Evolutionary conservation across 2,113 vertebrate genomes (phyloP).

Genomic region (Osmerus mordax): DNA sequence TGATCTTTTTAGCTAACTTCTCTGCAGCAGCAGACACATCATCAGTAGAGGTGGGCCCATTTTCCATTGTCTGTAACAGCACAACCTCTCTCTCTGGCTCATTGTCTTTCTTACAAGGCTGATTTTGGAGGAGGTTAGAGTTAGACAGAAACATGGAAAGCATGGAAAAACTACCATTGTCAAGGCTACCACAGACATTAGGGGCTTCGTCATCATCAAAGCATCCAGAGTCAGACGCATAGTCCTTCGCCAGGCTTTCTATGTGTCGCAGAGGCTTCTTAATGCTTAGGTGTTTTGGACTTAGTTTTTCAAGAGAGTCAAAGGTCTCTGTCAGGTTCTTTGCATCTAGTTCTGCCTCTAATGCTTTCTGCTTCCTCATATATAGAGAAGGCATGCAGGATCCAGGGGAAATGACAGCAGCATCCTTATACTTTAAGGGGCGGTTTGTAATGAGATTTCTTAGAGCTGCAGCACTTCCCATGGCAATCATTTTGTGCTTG

Average conservation of each 20-base stretch:
- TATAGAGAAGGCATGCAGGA: slow-evolving; percentile 92
- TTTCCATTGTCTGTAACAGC: slow-evolving; percentile 59
- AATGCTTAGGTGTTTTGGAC: slow-evolving; percentile 72
- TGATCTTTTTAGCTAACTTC: slow-evolving; percentile 87
- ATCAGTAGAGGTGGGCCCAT: slow-evolving; percentile 62
- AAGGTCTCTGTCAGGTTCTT: slow-evolving; percentile 90
- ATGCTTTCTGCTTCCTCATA: slow-evolving; percentile 92
- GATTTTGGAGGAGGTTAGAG: slow-evolving; percentile 85
- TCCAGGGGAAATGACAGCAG: slow-evolving; percentile 83
- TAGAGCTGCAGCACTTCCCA: slow-evolving; percentile 94
- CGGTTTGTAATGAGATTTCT: slow-evolving; percentile 93
- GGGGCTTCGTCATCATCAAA: slow-evolving; percentile 94
- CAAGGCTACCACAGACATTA: slow-evolving; percentile 79
- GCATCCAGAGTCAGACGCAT: slow-evolving; percentile 93
- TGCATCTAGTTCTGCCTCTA: slow-evolving; percentile 92
- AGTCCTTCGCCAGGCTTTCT: slow-evolving; percentile 91
- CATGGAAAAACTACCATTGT: slow-evolving; percentile 80
- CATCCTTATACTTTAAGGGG: slow-evolving; percentile 87
- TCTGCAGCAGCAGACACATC: slow-evolving; percentile 82
- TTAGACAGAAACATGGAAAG: slow-evolving; percentile 90
- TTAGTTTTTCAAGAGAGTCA: slow-evolving; percentile 87
- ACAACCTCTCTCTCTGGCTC: slow-evolving; percentile 78
- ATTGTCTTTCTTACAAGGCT: slow-evolving; percentile 73
- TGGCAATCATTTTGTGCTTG: slow-evolving; percentile 99
- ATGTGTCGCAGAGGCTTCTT: slow-evolving; percentile 85